A percentile compares a stretch with the other conserved stretches of the same genome.
phyloP scores from a whole-genome alignment of 2,888 invertebrate species.

The Tipula unca region DNA sequence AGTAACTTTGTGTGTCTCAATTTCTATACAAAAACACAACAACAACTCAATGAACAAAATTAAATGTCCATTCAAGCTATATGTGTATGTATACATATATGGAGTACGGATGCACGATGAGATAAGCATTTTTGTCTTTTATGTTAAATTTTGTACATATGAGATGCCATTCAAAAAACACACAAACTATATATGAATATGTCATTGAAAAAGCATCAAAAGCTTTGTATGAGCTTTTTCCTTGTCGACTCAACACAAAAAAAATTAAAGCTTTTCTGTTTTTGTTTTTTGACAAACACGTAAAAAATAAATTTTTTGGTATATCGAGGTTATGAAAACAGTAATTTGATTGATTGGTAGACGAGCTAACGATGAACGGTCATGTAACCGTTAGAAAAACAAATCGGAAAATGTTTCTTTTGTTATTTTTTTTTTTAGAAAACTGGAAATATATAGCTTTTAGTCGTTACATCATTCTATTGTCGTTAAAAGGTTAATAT shows the following conservation, averaged over 20 bases:
- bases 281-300: not conserved
- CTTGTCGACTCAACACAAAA: not conserved
- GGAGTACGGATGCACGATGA: not conserved
- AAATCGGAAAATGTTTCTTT: too few relatives aligned
- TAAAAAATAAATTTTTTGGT: not conserved
- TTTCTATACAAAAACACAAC: not conserved
- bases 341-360: not conserved
- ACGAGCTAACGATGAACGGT: not conserved
- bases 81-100: not conserved
- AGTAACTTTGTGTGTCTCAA: not conserved
- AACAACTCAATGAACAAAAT: not conserved
- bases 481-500: not conserved
- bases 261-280: too few relatives aligned
- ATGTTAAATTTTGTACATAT: not conserved
- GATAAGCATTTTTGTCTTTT: not conserved
- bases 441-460: not conserved
- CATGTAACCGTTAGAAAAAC: not conserved
- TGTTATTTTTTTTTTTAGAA: too few relatives aligned
- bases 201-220: not conserved
- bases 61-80: not conserved
- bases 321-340: not conserved
- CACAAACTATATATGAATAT: not conserved
- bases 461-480: not conserved
- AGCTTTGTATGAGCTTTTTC: not conserved
- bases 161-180: not conserved